Conservation (phyloP, 2,888 invertebrate species). For the Harmothoe impar region DNA sequence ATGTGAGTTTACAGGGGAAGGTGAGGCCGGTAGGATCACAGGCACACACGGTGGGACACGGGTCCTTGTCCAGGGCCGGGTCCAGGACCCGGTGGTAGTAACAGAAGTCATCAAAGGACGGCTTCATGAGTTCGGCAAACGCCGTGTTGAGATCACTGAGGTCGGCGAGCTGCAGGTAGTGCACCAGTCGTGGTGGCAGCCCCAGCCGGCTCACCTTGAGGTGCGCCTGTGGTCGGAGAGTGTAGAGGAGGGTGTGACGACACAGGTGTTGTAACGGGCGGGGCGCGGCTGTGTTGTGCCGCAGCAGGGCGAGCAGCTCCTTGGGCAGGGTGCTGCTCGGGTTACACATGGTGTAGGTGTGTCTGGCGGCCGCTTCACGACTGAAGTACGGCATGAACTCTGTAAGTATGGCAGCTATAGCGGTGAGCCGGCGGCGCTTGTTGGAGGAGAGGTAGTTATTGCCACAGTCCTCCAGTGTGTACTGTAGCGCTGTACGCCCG, state of each 20-base stretch:
- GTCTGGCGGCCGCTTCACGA: not conserved
- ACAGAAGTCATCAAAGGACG: not conserved
- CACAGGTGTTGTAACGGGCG: conserved; percentile 13
- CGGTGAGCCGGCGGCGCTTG: conserved; percentile 8
- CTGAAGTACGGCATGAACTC: conserved; percentile 31
- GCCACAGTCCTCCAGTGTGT: conserved; percentile 36
- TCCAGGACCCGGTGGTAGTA: not conserved
- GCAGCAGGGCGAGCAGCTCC: not conserved
- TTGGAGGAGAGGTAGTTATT: not conserved
- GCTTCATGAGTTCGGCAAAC: not conserved
- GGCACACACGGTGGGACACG: not conserved
- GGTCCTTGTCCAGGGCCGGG: not conserved
- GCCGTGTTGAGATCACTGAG: not conserved
- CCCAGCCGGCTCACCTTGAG: conserved; percentile 31
- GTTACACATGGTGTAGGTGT: too few relatives aligned
- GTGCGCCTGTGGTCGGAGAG: not conserved
- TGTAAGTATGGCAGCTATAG: not conserved
- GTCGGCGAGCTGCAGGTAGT: not conserved
- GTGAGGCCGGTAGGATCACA: conserved; percentile 15
- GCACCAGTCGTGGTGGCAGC: not conserved
- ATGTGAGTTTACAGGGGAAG: too few relatives aligned
- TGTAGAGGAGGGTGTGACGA: not conserved
- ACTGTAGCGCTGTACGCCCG: conserved; percentile 40
- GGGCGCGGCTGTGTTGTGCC: not conserved
- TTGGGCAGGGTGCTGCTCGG: not conserved